A percentile compares a stretch with the other conserved stretches of the same genome.
phyloP scores from a whole-genome alignment of 2,113 vertebrate species.

The Brachyistius frenatus region DNA sequence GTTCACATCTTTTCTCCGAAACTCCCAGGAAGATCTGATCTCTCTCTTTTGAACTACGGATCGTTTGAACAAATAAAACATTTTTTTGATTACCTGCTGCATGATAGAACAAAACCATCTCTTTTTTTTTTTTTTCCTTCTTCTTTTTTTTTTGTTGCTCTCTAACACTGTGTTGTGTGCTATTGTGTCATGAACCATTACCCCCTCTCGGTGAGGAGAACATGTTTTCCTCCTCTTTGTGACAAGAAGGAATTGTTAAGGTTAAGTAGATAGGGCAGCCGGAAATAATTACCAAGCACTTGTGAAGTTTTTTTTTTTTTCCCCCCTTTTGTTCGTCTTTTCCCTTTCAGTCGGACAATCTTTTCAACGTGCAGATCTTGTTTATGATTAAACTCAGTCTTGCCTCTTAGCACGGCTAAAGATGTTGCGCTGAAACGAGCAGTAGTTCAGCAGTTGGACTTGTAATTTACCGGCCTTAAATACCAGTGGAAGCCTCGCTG shows the following conservation, averaged over 20 bases:
- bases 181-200: slow-evolving; percentile 73
- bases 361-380: slow-evolving; percentile 73
- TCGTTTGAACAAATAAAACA: slow-evolving; percentile 3
- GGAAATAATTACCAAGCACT: slow-evolving; percentile 92
- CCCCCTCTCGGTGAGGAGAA: slow-evolving; percentile 75
- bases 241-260: slow-evolving; percentile 89
- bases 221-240: slow-evolving; percentile 83
- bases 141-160: slow-evolving; percentile 20
- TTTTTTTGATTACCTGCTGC: slow-evolving; percentile 27
- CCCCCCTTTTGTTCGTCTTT: slow-evolving; percentile 81
- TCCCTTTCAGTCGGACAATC: slow-evolving; percentile 74
- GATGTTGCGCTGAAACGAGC: slow-evolving; percentile 85
- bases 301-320: slow-evolving; percentile 56
- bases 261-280: slow-evolving; percentile 92
- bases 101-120: background rate
- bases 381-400: slow-evolving; percentile 73
- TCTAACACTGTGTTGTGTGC: slow-evolving; percentile 56
- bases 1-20: slow-evolving; percentile 9
- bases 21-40: slow-evolving; percentile 11
- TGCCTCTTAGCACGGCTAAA: slow-evolving; percentile 81
- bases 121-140: background rate
- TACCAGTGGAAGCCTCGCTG: slow-evolving; percentile 86
- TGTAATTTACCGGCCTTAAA: slow-evolving; percentile 89
- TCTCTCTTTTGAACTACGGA: background rate
- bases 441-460: slow-evolving; percentile 86